Conservation (phyloP, 2,113 vertebrate species). For the Labeo rohita region DNA sequence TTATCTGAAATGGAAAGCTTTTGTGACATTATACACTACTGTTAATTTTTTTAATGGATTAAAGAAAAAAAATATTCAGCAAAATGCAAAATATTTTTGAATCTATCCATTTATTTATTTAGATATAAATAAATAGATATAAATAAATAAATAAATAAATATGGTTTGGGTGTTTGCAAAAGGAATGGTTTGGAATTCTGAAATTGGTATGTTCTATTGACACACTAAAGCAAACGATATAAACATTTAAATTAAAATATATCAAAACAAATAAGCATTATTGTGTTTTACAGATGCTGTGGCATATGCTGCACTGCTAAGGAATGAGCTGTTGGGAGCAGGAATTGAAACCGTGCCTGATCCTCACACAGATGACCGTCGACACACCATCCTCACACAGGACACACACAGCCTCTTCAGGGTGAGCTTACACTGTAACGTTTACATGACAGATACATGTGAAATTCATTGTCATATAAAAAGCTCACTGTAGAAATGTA, state of each 20-base stretch:
- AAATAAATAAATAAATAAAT: too few relatives aligned
- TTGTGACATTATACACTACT: too few relatives aligned
- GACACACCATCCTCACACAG: slow-evolving; percentile 71
- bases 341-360: slow-evolving; percentile 78
- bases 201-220: too few relatives aligned
- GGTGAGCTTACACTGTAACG: slow-evolving; percentile 60
- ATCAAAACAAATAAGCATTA: neutral
- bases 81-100: too few relatives aligned
- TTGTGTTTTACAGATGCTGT: slow-evolving; percentile 70
- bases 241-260: neutral
- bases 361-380: slow-evolving; percentile 75
- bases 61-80: too few relatives aligned
- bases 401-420: slow-evolving; percentile 78
- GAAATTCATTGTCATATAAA: neutral
- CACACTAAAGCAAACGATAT: neutral
- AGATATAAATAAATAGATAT: too few relatives aligned
- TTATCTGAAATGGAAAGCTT: neutral
- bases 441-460: neutral
- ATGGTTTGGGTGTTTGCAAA: too few relatives aligned
- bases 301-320: slow-evolving; percentile 79
- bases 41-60: too few relatives aligned
- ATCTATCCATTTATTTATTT: too few relatives aligned
- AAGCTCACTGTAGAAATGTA: too few relatives aligned
- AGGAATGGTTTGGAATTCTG: too few relatives aligned
- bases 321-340: slow-evolving; percentile 80